Percentiles rank a stretch among this genome's conserved stretches.
phyloP scores from a whole-genome alignment of 2,888 invertebrate genomes.

The Heliconius cydno region DNA sequence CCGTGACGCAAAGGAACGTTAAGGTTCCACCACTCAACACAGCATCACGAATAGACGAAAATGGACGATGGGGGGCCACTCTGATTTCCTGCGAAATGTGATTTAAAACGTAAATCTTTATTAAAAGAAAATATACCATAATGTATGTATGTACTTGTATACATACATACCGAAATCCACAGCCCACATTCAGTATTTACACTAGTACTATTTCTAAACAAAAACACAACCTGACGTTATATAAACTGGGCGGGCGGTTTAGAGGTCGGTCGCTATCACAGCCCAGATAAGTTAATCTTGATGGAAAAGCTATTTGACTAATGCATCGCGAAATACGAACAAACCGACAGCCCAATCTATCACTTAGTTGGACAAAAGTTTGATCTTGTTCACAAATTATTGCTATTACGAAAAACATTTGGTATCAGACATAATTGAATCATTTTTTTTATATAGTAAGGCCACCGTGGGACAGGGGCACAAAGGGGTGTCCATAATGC shows the following conservation, averaged over 20 bases:
- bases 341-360: slow-evolving; percentile 55
- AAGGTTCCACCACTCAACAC: neutral
- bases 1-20: neutral
- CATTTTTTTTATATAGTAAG: too few species aligned
- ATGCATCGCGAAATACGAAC: slow-evolving; percentile 59
- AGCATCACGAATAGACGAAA: neutral
- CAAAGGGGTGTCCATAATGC: too few species aligned
- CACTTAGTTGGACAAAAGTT: slow-evolving; percentile 56
- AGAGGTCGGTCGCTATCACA: slow-evolving; percentile 55
- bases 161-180: neutral
- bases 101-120: too few species aligned
- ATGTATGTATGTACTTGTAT: too few species aligned
- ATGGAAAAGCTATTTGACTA: slow-evolving; percentile 72
- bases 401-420: slow-evolving; percentile 1
- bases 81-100: too few species aligned
- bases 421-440: neutral
- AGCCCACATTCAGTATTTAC: neutral
- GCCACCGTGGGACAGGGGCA: too few species aligned
- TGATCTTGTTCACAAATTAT: slow-evolving; percentile 18
- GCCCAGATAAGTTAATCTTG: slow-evolving; percentile 68
- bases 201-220: neutral
- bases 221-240: slow-evolving; percentile 6
- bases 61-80: neutral
- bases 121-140: too few species aligned
- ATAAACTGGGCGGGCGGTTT: slow-evolving; percentile 31